phyloP scores from a whole-genome alignment of 2,888 invertebrate genomes.

The Xestia rhomboidea region DNA sequence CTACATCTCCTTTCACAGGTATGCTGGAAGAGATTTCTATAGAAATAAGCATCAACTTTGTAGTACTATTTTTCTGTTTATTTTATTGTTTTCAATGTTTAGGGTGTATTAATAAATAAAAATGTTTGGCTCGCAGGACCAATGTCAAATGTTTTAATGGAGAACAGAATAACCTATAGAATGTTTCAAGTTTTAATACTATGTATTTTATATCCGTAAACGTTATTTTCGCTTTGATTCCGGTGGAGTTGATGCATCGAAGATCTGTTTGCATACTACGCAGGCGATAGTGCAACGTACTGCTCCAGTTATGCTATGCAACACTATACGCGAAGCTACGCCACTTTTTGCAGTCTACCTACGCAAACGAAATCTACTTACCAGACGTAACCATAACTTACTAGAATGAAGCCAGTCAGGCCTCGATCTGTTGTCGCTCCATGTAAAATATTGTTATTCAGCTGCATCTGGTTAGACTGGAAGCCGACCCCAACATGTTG shows the following conservation, averaged over 20 bases:
- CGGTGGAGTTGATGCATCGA: not conserved
- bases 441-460: not conserved
- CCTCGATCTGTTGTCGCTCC: not conserved
- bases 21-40: too few relatives aligned
- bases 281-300: not conserved
- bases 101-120: too few relatives aligned
- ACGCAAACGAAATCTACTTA: not conserved
- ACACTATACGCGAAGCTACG: not conserved
- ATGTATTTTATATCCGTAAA: not conserved
- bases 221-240: not conserved
- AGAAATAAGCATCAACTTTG: too few relatives aligned
- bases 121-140: not conserved
- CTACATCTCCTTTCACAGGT: too few relatives aligned
- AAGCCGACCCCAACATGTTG: not conserved
- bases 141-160: not conserved
- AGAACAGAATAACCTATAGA: too few relatives aligned
- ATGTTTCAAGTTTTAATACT: too few relatives aligned
- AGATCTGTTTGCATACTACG: not conserved
- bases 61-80: too few relatives aligned
- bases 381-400: not conserved
- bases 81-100: too few relatives aligned
- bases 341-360: not conserved
- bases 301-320: not conserved
- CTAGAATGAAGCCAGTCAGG: not conserved
- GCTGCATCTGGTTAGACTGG: not conserved